A percentile compares a stretch with the other conserved stretches of the same genome.
Evolutionary conservation across 2,113 vertebrate species (phyloP).

Genomic region (Hemicordylus capensis): DNA sequence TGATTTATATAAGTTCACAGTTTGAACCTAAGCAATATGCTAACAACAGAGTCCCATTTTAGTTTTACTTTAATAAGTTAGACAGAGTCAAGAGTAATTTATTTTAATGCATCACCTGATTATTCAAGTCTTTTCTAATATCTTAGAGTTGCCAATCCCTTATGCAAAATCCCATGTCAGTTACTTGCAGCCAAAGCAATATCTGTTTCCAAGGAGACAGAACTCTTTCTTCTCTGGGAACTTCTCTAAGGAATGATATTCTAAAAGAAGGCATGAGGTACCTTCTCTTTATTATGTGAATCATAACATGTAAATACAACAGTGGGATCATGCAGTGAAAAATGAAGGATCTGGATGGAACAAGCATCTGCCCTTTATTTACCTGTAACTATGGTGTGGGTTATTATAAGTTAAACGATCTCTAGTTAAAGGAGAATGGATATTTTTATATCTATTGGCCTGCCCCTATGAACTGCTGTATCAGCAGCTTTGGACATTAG

Average conservation of each 20-base stretch:
- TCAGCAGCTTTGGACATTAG: not conserved
- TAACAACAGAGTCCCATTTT: constrained; percentile 15
- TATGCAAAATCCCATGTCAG: constrained; percentile 48
- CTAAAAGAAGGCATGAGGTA: constrained; percentile 26
- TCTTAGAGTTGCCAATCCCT: constrained; percentile 37
- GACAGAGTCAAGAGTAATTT: constrained; percentile 26
- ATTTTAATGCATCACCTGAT: constrained; percentile 61
- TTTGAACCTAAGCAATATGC: not conserved
- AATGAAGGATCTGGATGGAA: not conserved
- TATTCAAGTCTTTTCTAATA: constrained; percentile 48
- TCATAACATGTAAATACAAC: constrained; percentile 3
- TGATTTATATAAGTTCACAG: not conserved
- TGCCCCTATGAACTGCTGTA: not conserved
- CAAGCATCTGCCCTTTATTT: not conserved
- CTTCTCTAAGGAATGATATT: constrained; percentile 49
- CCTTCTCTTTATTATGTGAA: constrained; percentile 33
- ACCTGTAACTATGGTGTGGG: not conserved
- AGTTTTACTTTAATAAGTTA: constrained; percentile 21
- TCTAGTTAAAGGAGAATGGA: not conserved
- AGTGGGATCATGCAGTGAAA: not conserved
- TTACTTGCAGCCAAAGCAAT: constrained; percentile 60
- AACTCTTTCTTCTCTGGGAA: constrained; percentile 51
- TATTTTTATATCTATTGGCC: not conserved
- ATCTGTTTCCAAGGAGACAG: constrained; percentile 58
- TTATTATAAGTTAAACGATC: not conserved